Conservation (phyloP, 2,113 vertebrate species). For the Collichthys lucidus region DNA sequence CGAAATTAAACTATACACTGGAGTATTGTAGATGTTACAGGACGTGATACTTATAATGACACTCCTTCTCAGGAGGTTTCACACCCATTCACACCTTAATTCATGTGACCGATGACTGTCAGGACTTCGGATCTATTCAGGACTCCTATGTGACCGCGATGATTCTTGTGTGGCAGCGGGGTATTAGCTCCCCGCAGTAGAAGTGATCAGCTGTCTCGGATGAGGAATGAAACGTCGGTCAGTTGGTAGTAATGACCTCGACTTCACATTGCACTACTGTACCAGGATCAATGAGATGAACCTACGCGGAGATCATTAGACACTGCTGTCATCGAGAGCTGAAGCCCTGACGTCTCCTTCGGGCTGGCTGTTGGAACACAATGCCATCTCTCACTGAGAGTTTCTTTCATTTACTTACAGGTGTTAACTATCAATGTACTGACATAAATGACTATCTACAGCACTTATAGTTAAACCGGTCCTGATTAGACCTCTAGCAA, state of each 20-base stretch:
- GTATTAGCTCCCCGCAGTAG: neutral
- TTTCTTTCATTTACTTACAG: neutral
- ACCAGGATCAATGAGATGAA: neutral
- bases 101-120: neutral
- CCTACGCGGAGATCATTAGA: neutral
- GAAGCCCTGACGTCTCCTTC: neutral
- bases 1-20: constrained; percentile 15
- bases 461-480: too few relatives aligned
- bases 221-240: neutral
- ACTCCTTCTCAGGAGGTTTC: neutral
- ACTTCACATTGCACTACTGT: neutral
- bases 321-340: neutral
- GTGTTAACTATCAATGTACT: neutral
- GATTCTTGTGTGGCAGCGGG: neutral
- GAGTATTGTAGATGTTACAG: neutral
- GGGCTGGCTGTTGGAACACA: neutral
- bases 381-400: neutral
- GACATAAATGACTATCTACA: too few relatives aligned
- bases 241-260: neutral
- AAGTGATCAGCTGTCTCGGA: neutral
- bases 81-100: constrained; percentile 38
- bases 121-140: neutral
- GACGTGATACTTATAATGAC: neutral
- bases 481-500: too few relatives aligned
- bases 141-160: neutral